Conservation (phyloP, 2,888 invertebrate genomes). For the Leptinotarsa juncta region DNA sequence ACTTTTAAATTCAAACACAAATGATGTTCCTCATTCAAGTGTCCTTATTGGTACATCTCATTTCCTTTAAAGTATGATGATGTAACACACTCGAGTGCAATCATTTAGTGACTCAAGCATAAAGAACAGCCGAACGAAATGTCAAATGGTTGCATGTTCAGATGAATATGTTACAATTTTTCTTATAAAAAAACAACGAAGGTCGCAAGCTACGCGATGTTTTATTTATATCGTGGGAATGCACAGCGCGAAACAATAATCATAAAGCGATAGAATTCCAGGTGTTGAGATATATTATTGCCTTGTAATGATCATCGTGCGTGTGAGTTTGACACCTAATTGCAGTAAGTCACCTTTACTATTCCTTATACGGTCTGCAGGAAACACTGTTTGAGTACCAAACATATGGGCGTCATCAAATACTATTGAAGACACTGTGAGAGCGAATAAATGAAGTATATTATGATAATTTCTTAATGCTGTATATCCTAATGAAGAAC, state of each 20-base stretch:
- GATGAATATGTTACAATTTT: constrained; percentile 2
- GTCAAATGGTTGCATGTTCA: constrained; percentile 12
- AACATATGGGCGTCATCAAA: constrained; percentile 8
- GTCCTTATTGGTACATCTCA: neutral
- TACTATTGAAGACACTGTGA: neutral
- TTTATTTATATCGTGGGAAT: constrained; percentile 32
- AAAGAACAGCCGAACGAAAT: neutral
- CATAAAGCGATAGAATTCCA: constrained; percentile 39
- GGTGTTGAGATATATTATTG: constrained; percentile 40
- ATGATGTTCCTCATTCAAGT: neutral
- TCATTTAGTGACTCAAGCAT: constrained; percentile 1
- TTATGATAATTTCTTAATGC: no score
- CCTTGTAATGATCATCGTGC: constrained; percentile 37
- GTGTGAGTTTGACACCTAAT: constrained; percentile 36
- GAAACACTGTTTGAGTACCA: constrained; percentile 7
- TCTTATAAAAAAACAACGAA: neutral
- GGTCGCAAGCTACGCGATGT: constrained; percentile 17
- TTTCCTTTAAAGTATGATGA: neutral
- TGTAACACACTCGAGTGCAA: neutral
- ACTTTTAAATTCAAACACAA: neutral
- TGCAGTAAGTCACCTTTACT: constrained; percentile 25
- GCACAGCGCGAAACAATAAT: constrained; percentile 35
- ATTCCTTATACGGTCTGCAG: constrained; percentile 19
- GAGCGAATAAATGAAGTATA: neutral
- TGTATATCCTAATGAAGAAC: no score